Conservation (phyloP, 2,888 invertebrate species). For the Anarsia innoxiella region DNA sequence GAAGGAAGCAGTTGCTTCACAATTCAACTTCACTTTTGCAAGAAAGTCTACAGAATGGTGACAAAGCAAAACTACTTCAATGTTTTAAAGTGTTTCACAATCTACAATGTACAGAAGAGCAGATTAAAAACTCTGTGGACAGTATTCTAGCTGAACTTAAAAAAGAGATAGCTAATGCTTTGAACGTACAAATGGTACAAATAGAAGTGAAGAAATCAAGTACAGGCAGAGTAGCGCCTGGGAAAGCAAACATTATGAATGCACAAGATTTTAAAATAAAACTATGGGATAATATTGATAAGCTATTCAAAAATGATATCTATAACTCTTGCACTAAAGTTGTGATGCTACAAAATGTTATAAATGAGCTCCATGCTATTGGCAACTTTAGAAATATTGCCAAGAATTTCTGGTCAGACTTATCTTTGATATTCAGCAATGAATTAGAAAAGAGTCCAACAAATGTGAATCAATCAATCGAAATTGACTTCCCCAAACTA, state of each 20-base stretch:
- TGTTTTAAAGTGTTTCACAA: constrained; percentile 74
- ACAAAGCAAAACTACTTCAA: constrained; percentile 78
- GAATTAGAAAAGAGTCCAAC: constrained; percentile 72
- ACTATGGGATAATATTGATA: constrained; percentile 93
- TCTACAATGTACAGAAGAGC: constrained; percentile 66
- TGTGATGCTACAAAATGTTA: constrained; percentile 66
- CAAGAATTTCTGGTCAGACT: constrained; percentile 76
- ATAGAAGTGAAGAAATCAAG: constrained; percentile 60
- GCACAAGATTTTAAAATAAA: constrained; percentile 72
- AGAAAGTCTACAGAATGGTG: constrained; percentile 85
- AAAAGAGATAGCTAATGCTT: constrained; percentile 65
- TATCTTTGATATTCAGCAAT: constrained; percentile 54
- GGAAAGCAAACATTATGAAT: constrained; percentile 72
- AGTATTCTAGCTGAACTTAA: constrained; percentile 68
- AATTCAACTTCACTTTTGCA: constrained; percentile 87
- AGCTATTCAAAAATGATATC: constrained; percentile 85
- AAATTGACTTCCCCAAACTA: constrained; percentile 91
- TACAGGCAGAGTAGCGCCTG: constrained; percentile 56
- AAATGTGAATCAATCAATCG: constrained; percentile 85
- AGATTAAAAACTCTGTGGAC: constrained; percentile 68
- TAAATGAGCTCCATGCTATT: constrained; percentile 66
- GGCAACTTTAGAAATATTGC: constrained; percentile 66
- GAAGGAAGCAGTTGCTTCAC: constrained; percentile 84
- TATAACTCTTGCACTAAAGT: constrained; percentile 83
- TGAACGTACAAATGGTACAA: constrained; percentile 66